phyloP scores from a whole-genome alignment of 2,888 invertebrate genomes.

The Torymus tubicola region DNA sequence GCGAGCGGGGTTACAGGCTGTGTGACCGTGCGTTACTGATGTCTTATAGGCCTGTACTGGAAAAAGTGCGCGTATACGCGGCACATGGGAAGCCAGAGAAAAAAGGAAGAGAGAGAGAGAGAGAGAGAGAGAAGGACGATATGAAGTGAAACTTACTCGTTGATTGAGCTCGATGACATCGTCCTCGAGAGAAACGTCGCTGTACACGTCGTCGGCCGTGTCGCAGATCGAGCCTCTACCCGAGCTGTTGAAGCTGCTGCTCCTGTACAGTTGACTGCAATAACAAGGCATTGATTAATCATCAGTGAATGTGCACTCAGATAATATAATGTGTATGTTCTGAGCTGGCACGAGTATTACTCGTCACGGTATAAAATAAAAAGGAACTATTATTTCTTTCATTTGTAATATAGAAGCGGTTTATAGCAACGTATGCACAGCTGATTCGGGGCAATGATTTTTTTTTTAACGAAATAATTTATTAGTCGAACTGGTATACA shows the following conservation, averaged over 20 bases:
- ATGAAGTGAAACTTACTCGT: conserved; percentile 81
- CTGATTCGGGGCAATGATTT: no score
- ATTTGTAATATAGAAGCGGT: no score
- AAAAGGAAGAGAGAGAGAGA: conserved; percentile 1
- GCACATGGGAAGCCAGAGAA: conserved; percentile 1
- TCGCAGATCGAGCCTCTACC: conserved; percentile 94
- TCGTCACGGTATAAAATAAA: no score
- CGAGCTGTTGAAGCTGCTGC: conserved; percentile 94
- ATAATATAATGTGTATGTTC: neutral
- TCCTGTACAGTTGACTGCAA: conserved; percentile 90
- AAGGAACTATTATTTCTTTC: no score
- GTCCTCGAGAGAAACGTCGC: conserved; percentile 93
- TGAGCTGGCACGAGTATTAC: no score
- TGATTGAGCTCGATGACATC: conserved; percentile 96
- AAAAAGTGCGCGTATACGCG: conserved; percentile 18
- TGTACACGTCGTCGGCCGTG: conserved; percentile 96
- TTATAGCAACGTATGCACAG: no score
- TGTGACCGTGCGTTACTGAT: conserved; percentile 16
- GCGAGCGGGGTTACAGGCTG: neutral
- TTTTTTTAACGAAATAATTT: neutral
- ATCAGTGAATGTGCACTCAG: neutral
- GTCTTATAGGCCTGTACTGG: neutral
- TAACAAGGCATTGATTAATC: neutral
- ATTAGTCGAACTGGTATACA: neutral
- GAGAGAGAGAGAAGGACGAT: neutral